Evolutionary conservation across 2,113 vertebrate species (phyloP), one percentile per base, ranked within the genome.

Genomic region (Acanthochromis polyacanthus): DNA sequence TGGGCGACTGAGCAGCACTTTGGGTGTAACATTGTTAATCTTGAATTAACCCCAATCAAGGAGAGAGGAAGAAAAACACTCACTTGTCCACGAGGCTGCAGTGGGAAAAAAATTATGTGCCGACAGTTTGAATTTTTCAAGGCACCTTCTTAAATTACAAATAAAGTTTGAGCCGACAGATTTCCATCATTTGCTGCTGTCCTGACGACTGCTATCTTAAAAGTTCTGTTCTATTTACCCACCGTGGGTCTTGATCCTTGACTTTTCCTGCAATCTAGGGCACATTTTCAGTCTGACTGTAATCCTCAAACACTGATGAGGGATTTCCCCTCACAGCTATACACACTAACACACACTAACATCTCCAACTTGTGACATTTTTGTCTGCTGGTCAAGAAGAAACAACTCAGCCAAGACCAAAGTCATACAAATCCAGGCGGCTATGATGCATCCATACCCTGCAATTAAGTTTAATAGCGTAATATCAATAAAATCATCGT

Each of bases 381-480:
- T 71, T 12, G 11, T 60, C 53, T 22, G 65, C 52, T 30, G 82
- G 77, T 88, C 77, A 77, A 69, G 62, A 55, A 25, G 19, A 1
- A 20, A 36, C 1, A 2, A 56, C 65, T 8, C 15, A 4, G 69
- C 70, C 70, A 62, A 80, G 67, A 75, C 64, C 69, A 69, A 22
- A 78, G 78, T 71, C n/a, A n/a, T n/a, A n/a, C n/a, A n/a, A n/a
- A n/a, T n/a, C n/a, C n/a, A n/a, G n/a, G n/a, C 8, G 9, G 75
- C 57, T 46, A 66, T 48, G 55, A 5, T 22, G 56, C 55, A 67
- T 65, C 60, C 40, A 82, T 57, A 84, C 84, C 75, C 79, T 82
- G 66, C 22, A 30, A 83, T 79, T 85, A 78, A 43, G 16, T 86
- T 63, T 82, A 84, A 86, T 78, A 36, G 70, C 71, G 67, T 79